These are phyloP conservation scores for Zygogramma bicolorata DNA, from an alignment of 2,888 invertebrate genomes.

Conservation along the genomic window DNA sequence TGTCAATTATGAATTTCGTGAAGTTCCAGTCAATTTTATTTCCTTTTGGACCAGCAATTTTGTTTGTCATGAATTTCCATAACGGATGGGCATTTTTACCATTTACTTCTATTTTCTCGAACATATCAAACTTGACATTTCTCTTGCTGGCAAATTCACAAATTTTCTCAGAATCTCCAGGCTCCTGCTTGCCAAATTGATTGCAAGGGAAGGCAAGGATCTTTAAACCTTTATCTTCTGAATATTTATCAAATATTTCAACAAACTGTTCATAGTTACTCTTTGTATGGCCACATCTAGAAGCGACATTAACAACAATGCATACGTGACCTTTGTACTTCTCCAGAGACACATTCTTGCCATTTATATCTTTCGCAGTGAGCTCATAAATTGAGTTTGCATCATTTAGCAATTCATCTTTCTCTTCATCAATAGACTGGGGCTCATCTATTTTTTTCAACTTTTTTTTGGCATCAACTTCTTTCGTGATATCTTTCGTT, in stretches of 20 bases:
- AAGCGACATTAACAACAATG: constrained; percentile 89
- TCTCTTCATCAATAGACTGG: constrained; percentile 69
- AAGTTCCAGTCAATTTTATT: constrained; percentile 90
- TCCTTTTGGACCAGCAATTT: constrained; percentile 68
- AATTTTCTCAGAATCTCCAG: constrained; percentile 74
- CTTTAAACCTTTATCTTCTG: constrained; percentile 76
- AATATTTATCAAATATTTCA: constrained; percentile 79
- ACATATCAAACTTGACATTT: constrained; percentile 79
- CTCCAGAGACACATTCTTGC: constrained; percentile 82
- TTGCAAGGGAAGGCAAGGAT: constrained; percentile 91
- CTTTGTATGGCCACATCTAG: constrained; percentile 86
- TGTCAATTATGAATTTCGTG: constrained; percentile 85
- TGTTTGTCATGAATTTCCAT: constrained; percentile 75
- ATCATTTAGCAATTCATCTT: constrained; percentile 80
- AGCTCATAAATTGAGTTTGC: constrained; percentile 85
- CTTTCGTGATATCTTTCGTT: constrained; percentile 17
- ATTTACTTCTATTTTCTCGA: constrained; percentile 79
- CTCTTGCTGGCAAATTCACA: constrained; percentile 73
- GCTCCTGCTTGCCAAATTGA: constrained; percentile 82
- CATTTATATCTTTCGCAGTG: constrained; percentile 83
- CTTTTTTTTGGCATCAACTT: no score
- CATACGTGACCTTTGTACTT: constrained; percentile 85
- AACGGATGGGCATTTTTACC: constrained; percentile 75
- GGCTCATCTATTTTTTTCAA: not conserved
- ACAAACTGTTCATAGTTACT: constrained; percentile 85